A percentile compares a stretch with the other conserved stretches of the same genome.
Conservation (phyloP, 2,113 vertebrate genomes). For the Meleagris gallopavo region DNA sequence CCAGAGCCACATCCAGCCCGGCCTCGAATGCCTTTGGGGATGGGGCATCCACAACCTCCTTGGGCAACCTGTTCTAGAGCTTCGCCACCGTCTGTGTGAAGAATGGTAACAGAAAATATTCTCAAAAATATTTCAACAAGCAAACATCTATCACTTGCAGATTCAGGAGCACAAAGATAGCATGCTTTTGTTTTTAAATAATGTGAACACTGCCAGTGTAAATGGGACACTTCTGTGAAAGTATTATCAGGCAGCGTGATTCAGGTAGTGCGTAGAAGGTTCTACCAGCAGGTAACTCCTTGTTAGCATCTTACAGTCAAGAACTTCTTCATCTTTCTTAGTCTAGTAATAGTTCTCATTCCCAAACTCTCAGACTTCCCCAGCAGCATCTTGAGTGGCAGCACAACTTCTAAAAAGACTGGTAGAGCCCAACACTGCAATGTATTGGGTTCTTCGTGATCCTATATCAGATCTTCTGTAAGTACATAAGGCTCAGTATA, state of each 20-base stretch:
- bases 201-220: no score
- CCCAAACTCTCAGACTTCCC: neutral
- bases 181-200: neutral
- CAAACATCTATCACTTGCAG: slow-evolving; percentile 40
- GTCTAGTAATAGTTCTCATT: neutral
- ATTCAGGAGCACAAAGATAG: neutral
- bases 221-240: neutral
- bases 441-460: neutral
- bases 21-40: no score
- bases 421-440: neutral
- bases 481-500: neutral
- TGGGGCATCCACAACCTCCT: no score
- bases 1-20: no score
- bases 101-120: slow-evolving; percentile 54
- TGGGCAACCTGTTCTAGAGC: no score
- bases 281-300: neutral
- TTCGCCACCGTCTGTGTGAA: neutral
- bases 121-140: slow-evolving; percentile 41
- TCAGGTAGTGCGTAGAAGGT: neutral
- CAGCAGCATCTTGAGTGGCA: neutral
- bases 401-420: neutral
- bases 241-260: neutral
- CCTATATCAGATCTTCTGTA: neutral
- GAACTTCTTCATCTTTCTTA: neutral
- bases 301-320: neutral